These are phyloP conservation scores for Turritopsis dohrnii DNA, from an alignment of 30 jellyfish, hydroid and myxozoan species.

Conservation along the genomic window DNA sequence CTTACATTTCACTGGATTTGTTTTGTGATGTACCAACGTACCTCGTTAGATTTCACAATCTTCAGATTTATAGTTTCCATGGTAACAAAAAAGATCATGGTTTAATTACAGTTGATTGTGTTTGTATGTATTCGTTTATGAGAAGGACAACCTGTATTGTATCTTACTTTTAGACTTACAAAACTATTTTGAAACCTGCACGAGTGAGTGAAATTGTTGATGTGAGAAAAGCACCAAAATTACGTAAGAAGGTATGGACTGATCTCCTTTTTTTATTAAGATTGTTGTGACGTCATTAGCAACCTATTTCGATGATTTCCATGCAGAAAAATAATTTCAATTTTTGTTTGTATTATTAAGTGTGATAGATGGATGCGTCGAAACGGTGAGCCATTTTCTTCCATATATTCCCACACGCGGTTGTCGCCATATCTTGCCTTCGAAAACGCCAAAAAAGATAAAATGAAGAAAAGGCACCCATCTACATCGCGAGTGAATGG, in stretches of 20 bases:
- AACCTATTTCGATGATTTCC: too few species aligned
- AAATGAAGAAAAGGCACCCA: conserved; percentile 17
- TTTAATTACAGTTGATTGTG: too few species aligned
- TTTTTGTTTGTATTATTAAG: too few species aligned
- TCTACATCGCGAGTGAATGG: conserved; percentile 2
- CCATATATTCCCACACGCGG: conserved; percentile 42
- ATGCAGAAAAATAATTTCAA: too few species aligned
- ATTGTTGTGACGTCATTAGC: too few species aligned
- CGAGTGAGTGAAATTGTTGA: conserved; percentile 56
- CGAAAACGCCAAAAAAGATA: conserved; percentile 44
- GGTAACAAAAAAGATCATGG: background rate
- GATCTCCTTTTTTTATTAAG: background rate
- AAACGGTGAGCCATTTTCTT: conserved; percentile 56
- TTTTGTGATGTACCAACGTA: too few species aligned
- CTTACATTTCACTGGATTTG: too few species aligned
- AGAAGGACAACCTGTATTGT: background rate
- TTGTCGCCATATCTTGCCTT: conserved; percentile 52
- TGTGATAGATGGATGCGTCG: conserved; percentile 51
- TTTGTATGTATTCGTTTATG: background rate
- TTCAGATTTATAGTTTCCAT: background rate
- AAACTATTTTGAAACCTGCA: conserved; percentile 57
- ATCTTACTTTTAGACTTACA: conserved; percentile 39
- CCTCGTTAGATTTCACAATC: too few species aligned
- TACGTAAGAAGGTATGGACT: conserved; percentile 41
- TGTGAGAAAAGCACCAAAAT: conserved; percentile 35